Base-by-base conservation (phyloP, 23 tunicate genomes). In the Halocynthia roretzi region DNA sequence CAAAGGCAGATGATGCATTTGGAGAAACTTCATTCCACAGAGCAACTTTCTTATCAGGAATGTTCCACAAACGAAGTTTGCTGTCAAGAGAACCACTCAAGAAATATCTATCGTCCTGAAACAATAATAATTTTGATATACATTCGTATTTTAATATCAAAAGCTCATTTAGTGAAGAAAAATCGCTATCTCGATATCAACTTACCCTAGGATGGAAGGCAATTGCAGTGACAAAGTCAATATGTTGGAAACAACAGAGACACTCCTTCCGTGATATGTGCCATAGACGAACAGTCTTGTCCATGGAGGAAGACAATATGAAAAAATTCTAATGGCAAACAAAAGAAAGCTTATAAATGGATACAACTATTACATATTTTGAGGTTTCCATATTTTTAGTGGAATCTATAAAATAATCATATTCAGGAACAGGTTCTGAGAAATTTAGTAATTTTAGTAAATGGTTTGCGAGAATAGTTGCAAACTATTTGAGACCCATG, bases 41-140 rank as follows among this genome's bases (percentile, higher is more conserved):
- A 49, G 98, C 98, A 14, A 92, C 98, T 82, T 92, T 92, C 75
- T 92, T 92, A 0, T 92, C 98, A 2, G 98, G 98, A 75, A 92
- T 92, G 69, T 92, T 92, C 98, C 98, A 92, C 81, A 92, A 74
- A 7, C 98, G 67, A 5, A 92, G 74, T 55, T 92, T 92, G 60
- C 98, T 83, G 71, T 92, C 98, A 58, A 92, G 51, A 10, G 98
- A 92, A 53, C 98, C 98, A 58, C 98, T 92, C 50, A 92, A 76
- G 78, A 92, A 92, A 58, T 92, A 92, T 52, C 98, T 72, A 71
- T 92, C 98, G 67, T 92, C 98, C 97, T 91, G 81, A 8, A 64
- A 80, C 49, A 50, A 52, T 10, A 67, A 66, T 62, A 11, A 72
- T 72, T 60, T 23, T 19, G 49, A 18, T 14, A n/a, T n/a, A 15